Conservation (phyloP, 2,888 invertebrate genomes). For the Drosophila aldrichi region DNA sequence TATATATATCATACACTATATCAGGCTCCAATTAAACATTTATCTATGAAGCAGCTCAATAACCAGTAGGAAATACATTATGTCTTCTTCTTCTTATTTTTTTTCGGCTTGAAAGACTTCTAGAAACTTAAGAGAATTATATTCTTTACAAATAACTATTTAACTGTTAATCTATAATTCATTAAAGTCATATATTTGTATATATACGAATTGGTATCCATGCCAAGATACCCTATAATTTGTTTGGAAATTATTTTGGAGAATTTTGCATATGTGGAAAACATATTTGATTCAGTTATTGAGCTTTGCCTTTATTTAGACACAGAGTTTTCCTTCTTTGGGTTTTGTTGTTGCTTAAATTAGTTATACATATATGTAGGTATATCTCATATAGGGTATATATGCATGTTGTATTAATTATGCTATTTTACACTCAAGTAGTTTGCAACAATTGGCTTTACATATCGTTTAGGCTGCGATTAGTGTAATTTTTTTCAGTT, state of each 20-base stretch:
- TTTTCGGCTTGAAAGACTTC: not conserved
- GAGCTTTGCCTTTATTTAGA: slow-evolving; percentile 30
- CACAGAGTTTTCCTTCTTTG: slow-evolving; percentile 33
- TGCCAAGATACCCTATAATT: slow-evolving; percentile 3
- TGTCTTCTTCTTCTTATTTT: not conserved
- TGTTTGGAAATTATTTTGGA: not conserved
- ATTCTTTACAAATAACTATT: slow-evolving; percentile 7
- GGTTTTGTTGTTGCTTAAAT: slow-evolving; percentile 31
- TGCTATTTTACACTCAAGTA: slow-evolving; percentile 58
- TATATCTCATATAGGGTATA: slow-evolving; percentile 9
- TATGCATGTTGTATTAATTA: slow-evolving; percentile 31
- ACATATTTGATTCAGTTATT: not conserved
- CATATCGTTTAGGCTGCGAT: slow-evolving; percentile 37
- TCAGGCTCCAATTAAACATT: slow-evolving; percentile 7
- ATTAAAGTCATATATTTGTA: not conserved
- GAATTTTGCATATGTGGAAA: not conserved
- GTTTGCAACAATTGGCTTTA: slow-evolving; percentile 50
- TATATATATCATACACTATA: slow-evolving; percentile 17
- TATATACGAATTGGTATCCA: not conserved
- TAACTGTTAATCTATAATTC: not conserved
- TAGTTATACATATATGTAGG: slow-evolving; percentile 36
- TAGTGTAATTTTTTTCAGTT: slow-evolving; percentile 5
- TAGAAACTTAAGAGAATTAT: slow-evolving; percentile 12
- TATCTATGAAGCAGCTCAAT: slow-evolving; percentile 6
- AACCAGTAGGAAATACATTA: not conserved